phyloP scores from a whole-genome alignment of 1,140 invertebrate species.

The Tetramorium alpestre region DNA sequence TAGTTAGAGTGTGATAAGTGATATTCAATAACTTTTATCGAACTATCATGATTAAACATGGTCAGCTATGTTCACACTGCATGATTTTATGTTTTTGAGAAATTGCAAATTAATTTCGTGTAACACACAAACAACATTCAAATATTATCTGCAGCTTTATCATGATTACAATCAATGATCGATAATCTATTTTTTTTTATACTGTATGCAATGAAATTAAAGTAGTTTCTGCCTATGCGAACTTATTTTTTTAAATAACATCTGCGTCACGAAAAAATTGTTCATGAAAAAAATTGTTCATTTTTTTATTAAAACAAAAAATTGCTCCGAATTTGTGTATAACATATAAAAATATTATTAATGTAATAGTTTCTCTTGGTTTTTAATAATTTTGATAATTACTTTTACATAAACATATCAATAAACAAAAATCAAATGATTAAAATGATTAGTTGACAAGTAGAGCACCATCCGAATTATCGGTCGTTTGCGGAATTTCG shows the following conservation, averaged over 20 bases:
- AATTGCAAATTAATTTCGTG: constrained; percentile 6
- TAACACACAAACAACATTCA: not conserved
- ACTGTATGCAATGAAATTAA: not conserved
- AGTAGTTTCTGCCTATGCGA: not conserved
- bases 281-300: not conserved
- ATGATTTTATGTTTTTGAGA: constrained; percentile 21
- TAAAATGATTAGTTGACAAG: not conserved
- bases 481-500: not conserved
- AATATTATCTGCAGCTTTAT: not conserved
- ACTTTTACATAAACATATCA: not conserved
- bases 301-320: not conserved
- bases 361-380: not conserved
- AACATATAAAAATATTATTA: not conserved
- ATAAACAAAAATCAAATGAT: not conserved
- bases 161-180: not conserved
- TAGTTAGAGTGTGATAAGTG: constrained; percentile 26
- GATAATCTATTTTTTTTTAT: not conserved
- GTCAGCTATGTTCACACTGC: not conserved
- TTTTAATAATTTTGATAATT: not conserved
- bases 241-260: not conserved
- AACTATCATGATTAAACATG: constrained; percentile 11
- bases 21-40: constrained; percentile 30
- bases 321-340: not conserved
- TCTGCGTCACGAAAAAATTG: not conserved
- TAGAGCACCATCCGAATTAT: not conserved